A percentile compares a stretch with the other conserved stretches of the same genome.
Evolutionary conservation across 2,888 invertebrate genomes (phyloP).

Genomic region (Eulithis prunata): DNA sequence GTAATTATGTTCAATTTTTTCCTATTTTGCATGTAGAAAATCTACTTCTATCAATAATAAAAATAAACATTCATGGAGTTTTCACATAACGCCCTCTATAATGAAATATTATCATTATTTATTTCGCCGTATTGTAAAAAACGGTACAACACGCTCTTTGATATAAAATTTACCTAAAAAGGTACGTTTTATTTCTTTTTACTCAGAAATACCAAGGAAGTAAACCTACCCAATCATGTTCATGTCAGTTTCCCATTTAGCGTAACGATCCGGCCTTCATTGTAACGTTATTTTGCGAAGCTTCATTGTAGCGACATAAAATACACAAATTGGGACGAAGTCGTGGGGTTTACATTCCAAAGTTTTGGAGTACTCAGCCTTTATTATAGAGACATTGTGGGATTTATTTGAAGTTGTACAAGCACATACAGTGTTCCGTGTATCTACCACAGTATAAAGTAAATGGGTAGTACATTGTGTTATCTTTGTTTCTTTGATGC

Average conservation of each 20-base stretch:
- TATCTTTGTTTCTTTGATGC: too few species aligned
- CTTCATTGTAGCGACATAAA: conserved; percentile 5
- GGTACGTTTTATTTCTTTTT: not conserved
- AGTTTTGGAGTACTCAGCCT: not conserved
- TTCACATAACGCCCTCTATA: too few species aligned
- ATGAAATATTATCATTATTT: too few species aligned
- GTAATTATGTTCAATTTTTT: too few species aligned
- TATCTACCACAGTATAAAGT: not conserved
- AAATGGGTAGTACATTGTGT: not conserved
- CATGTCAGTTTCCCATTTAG: conserved; percentile 1
- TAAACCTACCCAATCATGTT: conserved; percentile 1
- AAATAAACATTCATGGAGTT: too few species aligned
- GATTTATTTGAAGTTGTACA: not conserved
- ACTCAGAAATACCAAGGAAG: not conserved
- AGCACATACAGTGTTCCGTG: not conserved
- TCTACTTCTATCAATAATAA: too few species aligned
- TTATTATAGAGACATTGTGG: conserved; percentile 1
- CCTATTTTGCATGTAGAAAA: too few species aligned
- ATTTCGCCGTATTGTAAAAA: too few species aligned
- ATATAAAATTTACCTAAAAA: not conserved
- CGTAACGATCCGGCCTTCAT: not conserved
- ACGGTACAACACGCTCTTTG: too few species aligned
- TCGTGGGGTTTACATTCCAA: not conserved
- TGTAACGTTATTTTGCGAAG: not conserved
- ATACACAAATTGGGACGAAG: not conserved